Evolutionary conservation across 2,888 invertebrate genomes (phyloP), one percentile per base, ranked within the genome.

Genomic region (Eupithecia abbreviata): DNA sequence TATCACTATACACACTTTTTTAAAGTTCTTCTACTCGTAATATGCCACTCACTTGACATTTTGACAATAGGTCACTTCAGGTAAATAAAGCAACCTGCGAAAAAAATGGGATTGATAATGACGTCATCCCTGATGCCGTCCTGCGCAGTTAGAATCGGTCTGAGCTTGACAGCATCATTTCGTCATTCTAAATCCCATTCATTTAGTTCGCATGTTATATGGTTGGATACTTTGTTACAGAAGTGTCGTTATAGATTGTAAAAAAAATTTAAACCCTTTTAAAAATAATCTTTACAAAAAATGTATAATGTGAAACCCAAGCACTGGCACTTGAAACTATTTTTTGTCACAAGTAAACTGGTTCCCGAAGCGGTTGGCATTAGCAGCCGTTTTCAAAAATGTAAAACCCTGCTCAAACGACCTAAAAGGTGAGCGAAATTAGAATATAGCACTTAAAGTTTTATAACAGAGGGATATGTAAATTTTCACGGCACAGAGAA

Each of bases 401-500:
- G 67, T 55, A 41, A 41, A 47, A 71, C 71, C 43, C 10, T 47
- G 41, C 68, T 58, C 71, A 71, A 71, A 62, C 68, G 49, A 72
- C 62, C 49, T 62, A 43, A 78, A 72, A 74, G 72, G 74, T 76
- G 76, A 73, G 62, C 43, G 51, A 67, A 76, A 74, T 74, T 76
- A 69, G 51, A 76, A 74, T 74, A 72, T 72, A 66, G 66, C 76
- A 78, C 75, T 76, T 71, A 76, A 73, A 70, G 72, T 73, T 74
- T 74, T 69, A 71, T 51, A 73, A 67, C 69, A 12, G 51, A 72
- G 69, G 73, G 68, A 76, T 73, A 78, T 78, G 78, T 72, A 76
- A 76, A 76, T 77, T 77, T 69, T 70, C 78, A 69, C 74, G 43
- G 30, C 41, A 73, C 80, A 79, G 80, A 81, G 81, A 30, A 67